Evolutionary conservation across 2,888 invertebrate genomes (phyloP).

Genomic region (Leptinotarsa rubiginosa): DNA sequence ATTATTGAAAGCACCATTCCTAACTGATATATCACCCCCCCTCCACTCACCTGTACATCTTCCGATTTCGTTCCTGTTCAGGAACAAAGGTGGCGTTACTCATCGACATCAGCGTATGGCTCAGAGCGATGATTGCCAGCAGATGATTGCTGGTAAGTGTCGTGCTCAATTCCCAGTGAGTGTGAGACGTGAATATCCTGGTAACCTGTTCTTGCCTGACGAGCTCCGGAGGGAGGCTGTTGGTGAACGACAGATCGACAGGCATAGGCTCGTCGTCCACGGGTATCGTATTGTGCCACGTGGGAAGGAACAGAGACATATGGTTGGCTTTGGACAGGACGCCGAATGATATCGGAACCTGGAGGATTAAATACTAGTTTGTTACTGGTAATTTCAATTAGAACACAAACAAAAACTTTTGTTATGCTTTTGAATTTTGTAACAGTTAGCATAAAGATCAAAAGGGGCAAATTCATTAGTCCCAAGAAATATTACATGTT

Average conservation of each 20-base stretch:
- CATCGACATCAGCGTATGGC: conserved; percentile 98
- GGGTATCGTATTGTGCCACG: conserved; percentile 72
- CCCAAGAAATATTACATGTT: too few species aligned
- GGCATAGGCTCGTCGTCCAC: conserved; percentile 58
- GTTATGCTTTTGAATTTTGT: too few species aligned
- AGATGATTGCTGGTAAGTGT: conserved; percentile 80
- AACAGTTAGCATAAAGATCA: too few species aligned
- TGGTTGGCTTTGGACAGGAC: conserved; percentile 96
- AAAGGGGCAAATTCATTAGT: too few species aligned
- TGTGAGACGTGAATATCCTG: conserved; percentile 83
- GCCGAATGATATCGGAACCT: conserved; percentile 93
- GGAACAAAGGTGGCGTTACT: conserved; percentile 94
- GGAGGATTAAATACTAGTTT: background rate
- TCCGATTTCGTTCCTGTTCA: conserved; percentile 84
- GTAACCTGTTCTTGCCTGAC: conserved; percentile 83
- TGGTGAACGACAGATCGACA: conserved; percentile 57
- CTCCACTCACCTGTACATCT: conserved; percentile 74
- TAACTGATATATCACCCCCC: too few species aligned
- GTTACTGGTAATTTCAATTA: too few species aligned
- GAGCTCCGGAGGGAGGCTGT: conserved; percentile 78
- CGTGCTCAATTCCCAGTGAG: conserved; percentile 93
- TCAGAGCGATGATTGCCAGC: conserved; percentile 91
- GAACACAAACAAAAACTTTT: too few species aligned
- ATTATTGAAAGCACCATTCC: too few species aligned
- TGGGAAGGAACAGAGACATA: conserved; percentile 93